Percentiles rank a stretch among this genome's conserved stretches.
Conservation (phyloP, 2,888 invertebrate species). For the Mantis religiosa region DNA sequence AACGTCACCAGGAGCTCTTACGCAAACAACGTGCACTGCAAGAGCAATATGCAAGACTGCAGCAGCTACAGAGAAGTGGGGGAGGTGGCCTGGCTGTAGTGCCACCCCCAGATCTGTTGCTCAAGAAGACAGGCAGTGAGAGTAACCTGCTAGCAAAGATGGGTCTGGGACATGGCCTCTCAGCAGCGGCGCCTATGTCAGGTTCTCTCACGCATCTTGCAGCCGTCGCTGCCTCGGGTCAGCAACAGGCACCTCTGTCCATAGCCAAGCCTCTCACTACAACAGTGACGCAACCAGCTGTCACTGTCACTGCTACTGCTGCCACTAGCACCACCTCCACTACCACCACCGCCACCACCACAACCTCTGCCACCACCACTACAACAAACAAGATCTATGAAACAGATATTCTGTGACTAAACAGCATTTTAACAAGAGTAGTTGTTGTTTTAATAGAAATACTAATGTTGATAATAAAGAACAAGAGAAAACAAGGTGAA, state of each 20-base stretch:
- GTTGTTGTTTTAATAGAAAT: slow-evolving; percentile 10
- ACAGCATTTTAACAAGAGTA: slow-evolving; percentile 12
- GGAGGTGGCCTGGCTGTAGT: slow-evolving; percentile 56
- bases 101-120: slow-evolving; percentile 57
- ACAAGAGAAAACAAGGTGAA: not conserved
- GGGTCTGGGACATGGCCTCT: slow-evolving; percentile 58
- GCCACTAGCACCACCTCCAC: not conserved
- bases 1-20: slow-evolving; percentile 82
- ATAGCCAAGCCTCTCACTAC: not conserved
- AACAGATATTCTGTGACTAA: slow-evolving; percentile 86
- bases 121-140: slow-evolving; percentile 86
- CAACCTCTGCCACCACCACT: slow-evolving; percentile 41
- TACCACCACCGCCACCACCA: slow-evolving; percentile 20
- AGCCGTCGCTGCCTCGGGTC: slow-evolving; percentile 32
- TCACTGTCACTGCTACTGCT: slow-evolving; percentile 8
- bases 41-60: slow-evolving; percentile 85
- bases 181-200: slow-evolving; percentile 51
- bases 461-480: slow-evolving; percentile 11
- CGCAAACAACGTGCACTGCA: slow-evolving; percentile 84
- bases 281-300: not conserved
- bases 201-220: slow-evolving; percentile 63
- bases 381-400: slow-evolving; percentile 82
- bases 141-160: slow-evolving; percentile 80
- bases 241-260: not conserved
- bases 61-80: slow-evolving; percentile 78